A percentile compares a stretch with the other conserved stretches of the same genome.
Conservation (phyloP, 1,140 invertebrate species). For the Temnothorax curvispinosus region DNA sequence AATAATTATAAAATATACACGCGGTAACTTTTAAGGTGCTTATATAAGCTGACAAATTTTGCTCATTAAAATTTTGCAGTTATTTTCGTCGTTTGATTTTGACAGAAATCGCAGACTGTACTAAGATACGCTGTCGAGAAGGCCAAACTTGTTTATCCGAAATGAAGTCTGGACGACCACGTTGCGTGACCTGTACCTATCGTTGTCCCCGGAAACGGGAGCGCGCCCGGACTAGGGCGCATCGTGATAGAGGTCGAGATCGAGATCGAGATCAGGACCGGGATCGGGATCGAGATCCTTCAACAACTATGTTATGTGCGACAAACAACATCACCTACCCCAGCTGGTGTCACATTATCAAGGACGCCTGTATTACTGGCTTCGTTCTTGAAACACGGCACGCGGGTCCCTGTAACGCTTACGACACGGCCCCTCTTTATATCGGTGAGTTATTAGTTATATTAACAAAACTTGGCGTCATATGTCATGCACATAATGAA, state of each 20-base stretch:
- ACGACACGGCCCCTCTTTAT: slow-evolving; percentile 79
- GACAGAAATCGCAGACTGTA: slow-evolving; percentile 91
- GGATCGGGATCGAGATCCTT: slow-evolving; percentile 83
- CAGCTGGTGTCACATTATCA: slow-evolving; percentile 95
- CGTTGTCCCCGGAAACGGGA: slow-evolving; percentile 86
- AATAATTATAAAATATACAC: not conserved
- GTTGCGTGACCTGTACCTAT: slow-evolving; percentile 91
- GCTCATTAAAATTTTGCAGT: not conserved
- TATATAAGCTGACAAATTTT: not conserved
- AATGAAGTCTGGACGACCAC: slow-evolving; percentile 89
- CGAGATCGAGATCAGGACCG: slow-evolving; percentile 83
- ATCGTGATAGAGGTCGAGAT: slow-evolving; percentile 84
- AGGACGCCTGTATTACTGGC: slow-evolving; percentile 93
- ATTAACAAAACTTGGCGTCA: slow-evolving; percentile 1
- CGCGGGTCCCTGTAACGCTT: slow-evolving; percentile 88
- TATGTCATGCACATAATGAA: no score
- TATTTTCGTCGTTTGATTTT: slow-evolving; percentile 59
- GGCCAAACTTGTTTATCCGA: slow-evolving; percentile 92
- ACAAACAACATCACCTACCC: slow-evolving; percentile 93
- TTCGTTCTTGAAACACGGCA: slow-evolving; percentile 92
- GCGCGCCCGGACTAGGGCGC: slow-evolving; percentile 79
- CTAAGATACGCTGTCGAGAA: slow-evolving; percentile 90
- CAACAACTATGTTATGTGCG: slow-evolving; percentile 89
- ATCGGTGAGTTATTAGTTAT: slow-evolving; percentile 75
- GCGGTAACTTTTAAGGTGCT: not conserved